These are phyloP conservation scores for Caligus rogercresseyi DNA, from an alignment of 1,140 invertebrate genomes.

Conservation along the genomic window DNA sequence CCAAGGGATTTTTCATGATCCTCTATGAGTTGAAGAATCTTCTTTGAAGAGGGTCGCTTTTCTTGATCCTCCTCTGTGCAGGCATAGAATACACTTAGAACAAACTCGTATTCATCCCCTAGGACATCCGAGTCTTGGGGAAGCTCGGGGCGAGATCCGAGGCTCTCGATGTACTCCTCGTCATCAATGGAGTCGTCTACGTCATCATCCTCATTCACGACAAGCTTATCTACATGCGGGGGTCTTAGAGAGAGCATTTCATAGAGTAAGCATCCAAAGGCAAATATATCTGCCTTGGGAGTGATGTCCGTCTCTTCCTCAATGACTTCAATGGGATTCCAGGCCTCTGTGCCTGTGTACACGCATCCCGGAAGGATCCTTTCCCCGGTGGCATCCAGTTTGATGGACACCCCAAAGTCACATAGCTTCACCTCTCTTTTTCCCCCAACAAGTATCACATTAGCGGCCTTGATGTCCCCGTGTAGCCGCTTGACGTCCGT, in stretches of 20 bases:
- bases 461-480: slow-evolving; percentile 66
- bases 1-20: slow-evolving; percentile 1
- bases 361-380: slow-evolving; percentile 25
- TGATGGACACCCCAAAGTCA: slow-evolving; percentile 62
- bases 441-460: slow-evolving; percentile 52
- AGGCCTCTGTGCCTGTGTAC: slow-evolving; percentile 48
- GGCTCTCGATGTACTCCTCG: background rate
- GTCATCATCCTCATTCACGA: background rate
- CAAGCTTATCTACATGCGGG: slow-evolving; percentile 35
- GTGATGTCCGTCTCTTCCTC: slow-evolving; percentile 34
- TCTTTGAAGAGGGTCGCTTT: slow-evolving; percentile 41
- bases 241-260: slow-evolving; percentile 54
- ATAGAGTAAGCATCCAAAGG: slow-evolving; percentile 38
- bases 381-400: slow-evolving; percentile 38
- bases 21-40: slow-evolving; percentile 24
- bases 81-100: slow-evolving; percentile 48
- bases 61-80: slow-evolving; percentile 45
- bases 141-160: slow-evolving; percentile 41
- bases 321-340: slow-evolving; percentile 56
- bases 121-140: slow-evolving; percentile 36
- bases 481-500: slow-evolving; percentile 49
- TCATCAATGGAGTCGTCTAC: background rate
- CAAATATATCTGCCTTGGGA: slow-evolving; percentile 56
- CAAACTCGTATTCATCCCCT: slow-evolving; percentile 38
- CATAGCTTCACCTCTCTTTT: slow-evolving; percentile 51